Base-by-base conservation (phyloP, 2,113 vertebrate species). In the Corythoichthys intestinalis region DNA sequence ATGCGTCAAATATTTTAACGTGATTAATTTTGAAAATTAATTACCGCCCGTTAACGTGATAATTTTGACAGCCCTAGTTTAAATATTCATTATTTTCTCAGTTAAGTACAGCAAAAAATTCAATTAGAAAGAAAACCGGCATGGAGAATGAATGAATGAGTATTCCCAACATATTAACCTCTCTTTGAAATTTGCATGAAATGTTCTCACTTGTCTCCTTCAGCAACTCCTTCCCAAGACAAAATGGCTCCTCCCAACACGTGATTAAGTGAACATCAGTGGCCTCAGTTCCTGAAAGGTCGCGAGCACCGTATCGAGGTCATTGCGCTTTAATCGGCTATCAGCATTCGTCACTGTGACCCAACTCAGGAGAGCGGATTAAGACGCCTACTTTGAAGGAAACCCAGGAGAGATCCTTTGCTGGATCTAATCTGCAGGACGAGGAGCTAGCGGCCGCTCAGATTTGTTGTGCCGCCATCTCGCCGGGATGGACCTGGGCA, bases 401-500 rank as follows among this genome's bases (percentile, higher is more conserved):
- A 87, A 86, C 75, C 75, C 63, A 66, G 41, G 79, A 87, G 79
- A 88, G 81, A 35, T 85, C 88, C 90, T 91, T 87, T 86, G 63
- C 82, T 88, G 74, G 87, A 89, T 83, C 86, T 85, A 90, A 87
- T 77, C 81, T 81, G 76, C 73, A 77, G 57, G 59, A 82, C 69
- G 56, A 58, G 34, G 56, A 58, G 12, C 34, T 37, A 11, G 34
- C 56, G 56, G 12, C 56, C 12, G 34, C 34, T 37, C 56, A 2
- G 56, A 38, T 58, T 68, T 13, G 39, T n/a, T 77, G 72, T 56
- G 49, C 39, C 59, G 52, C 34, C 60, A 49, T 65, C 65, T 74
- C 38, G 58, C 75, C 82, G 87, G 75, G 68, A 98, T 98, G 97
- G 96, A 98, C 72, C 82, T 98, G 66, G 97, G 97, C 66, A 94